Conservation (phyloP, 1,140 invertebrate species). For the Zaprionus taronus region DNA sequence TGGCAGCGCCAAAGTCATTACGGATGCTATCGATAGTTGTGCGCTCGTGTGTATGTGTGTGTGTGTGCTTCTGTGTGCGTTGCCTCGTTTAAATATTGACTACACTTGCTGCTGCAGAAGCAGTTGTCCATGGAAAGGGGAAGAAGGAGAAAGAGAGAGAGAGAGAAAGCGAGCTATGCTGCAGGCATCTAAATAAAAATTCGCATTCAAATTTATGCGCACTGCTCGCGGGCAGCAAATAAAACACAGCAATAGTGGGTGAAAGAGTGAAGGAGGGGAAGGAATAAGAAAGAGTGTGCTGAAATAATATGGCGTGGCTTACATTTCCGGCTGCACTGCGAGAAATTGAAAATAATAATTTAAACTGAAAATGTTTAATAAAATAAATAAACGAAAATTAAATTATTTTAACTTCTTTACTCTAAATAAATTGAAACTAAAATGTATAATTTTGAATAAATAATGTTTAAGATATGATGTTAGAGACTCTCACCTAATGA, state of each 20-base stretch:
- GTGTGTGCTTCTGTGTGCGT: not conserved
- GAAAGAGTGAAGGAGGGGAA: not conserved
- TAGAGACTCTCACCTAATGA: too few species aligned
- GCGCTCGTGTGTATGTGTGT: slow-evolving; percentile 10
- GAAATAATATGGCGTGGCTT: slow-evolving; percentile 52
- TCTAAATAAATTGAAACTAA: too few species aligned
- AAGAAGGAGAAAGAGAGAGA: not conserved
- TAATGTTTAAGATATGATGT: too few species aligned
- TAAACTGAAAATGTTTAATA: not conserved
- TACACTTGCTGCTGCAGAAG: slow-evolving; percentile 26
- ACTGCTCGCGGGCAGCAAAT: slow-evolving; percentile 12
- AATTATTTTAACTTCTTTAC: too few species aligned
- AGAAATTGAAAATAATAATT: not conserved
- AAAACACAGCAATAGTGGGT: slow-evolving; percentile 11
- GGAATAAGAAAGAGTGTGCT: slow-evolving; percentile 17
- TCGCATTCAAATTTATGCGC: slow-evolving; percentile 38
- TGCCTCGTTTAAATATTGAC: slow-evolving; percentile 28
- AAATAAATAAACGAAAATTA: too few species aligned
- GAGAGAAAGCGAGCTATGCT: slow-evolving; percentile 1
- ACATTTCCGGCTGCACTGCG: slow-evolving; percentile 41
- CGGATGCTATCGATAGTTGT: slow-evolving; percentile 30
- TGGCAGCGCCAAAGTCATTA: slow-evolving; percentile 64
- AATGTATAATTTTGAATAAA: too few species aligned
- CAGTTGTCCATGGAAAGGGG: not conserved
- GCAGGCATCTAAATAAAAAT: slow-evolving; percentile 53